A percentile compares a stretch with the other conserved stretches of the same genome.
These are phyloP conservation scores for Cavia porcellus DNA, from an alignment of 2,113 vertebrate species.

Conservation along the genomic window DNA sequence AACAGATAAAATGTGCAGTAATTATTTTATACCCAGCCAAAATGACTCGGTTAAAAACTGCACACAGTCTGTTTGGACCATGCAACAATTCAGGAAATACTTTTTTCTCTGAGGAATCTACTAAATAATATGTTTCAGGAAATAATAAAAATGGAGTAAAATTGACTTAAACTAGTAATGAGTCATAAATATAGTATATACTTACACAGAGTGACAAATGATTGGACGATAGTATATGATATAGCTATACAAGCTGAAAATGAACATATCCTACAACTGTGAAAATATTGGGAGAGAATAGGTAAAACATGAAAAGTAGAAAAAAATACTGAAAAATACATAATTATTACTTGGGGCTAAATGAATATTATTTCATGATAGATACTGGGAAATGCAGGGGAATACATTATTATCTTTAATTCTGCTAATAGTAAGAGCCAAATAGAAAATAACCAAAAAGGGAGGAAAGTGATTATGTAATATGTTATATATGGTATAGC, in stretches of 20 bases:
- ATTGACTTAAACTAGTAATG: not conserved
- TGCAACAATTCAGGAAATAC: not conserved
- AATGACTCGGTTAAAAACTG: constrained; percentile 3
- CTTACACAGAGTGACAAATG: not conserved
- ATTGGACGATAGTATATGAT: not conserved
- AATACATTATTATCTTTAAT: not conserved
- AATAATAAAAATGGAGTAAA: not conserved
- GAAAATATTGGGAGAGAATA: not conserved
- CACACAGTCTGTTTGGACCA: not conserved
- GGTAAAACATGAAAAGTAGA: not conserved
- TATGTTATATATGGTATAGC: not conserved
- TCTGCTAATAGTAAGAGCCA: not conserved
- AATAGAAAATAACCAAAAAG: constrained; percentile 15
- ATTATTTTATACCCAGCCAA: constrained; percentile 2
- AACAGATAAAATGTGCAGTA: not conserved
- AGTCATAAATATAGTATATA: not conserved
- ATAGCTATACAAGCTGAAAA: not conserved
- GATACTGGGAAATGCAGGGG: not conserved
- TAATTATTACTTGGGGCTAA: not conserved
- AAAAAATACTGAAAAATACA: not conserved
- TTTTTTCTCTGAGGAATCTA: not conserved
- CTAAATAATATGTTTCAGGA: not conserved
- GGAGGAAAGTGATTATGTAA: not conserved
- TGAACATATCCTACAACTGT: not conserved
- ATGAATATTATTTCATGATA: constrained; percentile 36